Conservation (phyloP, 2,113 vertebrate species). For the Polypterus senegalus region DNA sequence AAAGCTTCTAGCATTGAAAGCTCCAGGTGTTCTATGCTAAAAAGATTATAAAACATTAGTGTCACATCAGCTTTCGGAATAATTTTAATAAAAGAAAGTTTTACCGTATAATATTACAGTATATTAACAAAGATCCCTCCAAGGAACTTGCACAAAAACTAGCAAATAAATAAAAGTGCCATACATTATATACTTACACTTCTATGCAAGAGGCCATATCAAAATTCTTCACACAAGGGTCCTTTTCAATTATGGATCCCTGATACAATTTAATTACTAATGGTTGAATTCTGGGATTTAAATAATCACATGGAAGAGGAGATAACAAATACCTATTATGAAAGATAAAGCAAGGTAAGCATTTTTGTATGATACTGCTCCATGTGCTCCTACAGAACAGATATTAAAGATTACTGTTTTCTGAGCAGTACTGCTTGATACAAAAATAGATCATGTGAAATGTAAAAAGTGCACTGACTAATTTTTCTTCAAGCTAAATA, state of each 20-base stretch:
- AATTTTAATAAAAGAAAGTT: no score
- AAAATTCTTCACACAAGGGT: constrained; percentile 74
- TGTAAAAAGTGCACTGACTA: no score
- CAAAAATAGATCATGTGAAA: no score
- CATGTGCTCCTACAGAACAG: no score
- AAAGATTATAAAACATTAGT: constrained; percentile 11
- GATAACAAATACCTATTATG: constrained; percentile 50
- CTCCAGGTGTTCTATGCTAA: constrained; percentile 82
- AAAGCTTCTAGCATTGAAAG: constrained; percentile 60
- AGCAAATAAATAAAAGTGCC: background rate
- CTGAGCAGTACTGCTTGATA: no score
- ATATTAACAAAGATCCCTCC: background rate
- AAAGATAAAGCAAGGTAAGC: constrained; percentile 1
- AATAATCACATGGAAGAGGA: constrained; percentile 62
- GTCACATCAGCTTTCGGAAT: no score
- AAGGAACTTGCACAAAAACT: background rate
- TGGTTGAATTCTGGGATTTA: constrained; percentile 56
- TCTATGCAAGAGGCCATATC: constrained; percentile 80
- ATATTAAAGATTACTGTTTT: no score
- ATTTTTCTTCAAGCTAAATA: no score
- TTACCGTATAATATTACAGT: no score
- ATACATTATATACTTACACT: constrained; percentile 58
- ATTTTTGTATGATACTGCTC: no score
- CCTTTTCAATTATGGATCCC: constrained; percentile 72
- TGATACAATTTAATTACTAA: constrained; percentile 69